Evolutionary conservation across 2,888 invertebrate species (phyloP).

Genomic region (Noctua fimbriata): DNA sequence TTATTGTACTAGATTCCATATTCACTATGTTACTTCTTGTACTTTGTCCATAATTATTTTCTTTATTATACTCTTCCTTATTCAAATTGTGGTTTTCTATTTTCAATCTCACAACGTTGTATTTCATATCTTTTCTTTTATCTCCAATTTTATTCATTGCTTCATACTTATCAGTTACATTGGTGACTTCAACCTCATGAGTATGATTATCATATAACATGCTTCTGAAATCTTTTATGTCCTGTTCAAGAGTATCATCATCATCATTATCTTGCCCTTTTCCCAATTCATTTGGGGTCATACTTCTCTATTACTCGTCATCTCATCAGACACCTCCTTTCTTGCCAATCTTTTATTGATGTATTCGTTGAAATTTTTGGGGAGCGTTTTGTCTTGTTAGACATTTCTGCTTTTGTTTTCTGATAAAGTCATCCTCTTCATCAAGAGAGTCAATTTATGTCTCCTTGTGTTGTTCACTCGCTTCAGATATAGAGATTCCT

Average conservation of each 20-base stretch:
- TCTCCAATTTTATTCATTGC: not conserved
- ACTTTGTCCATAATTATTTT: not conserved
- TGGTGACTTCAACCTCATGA: not conserved
- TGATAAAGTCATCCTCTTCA: not conserved
- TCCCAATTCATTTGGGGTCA: too few species aligned
- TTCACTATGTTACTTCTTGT: not conserved
- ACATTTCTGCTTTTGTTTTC: not conserved
- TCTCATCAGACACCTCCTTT: too few species aligned
- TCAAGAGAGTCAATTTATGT: not conserved
- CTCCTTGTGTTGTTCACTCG: not conserved
- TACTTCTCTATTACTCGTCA: too few species aligned
- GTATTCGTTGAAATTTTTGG: not conserved
- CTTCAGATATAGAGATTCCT: not conserved
- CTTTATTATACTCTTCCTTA: not conserved
- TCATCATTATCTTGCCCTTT: too few species aligned
- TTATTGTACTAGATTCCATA: not conserved
- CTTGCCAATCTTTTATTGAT: not conserved
- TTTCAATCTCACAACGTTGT: not conserved
- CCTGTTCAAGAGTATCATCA: slow-evolving; percentile 9
- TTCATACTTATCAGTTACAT: not conserved
- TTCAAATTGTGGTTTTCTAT: not conserved
- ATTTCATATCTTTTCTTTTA: not conserved
- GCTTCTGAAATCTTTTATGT: slow-evolving; percentile 8
- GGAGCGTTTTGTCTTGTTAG: not conserved
- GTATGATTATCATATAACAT: not conserved